Conservation (phyloP, 1,140 invertebrate genomes). For the Ostrea denselamellosa region DNA sequence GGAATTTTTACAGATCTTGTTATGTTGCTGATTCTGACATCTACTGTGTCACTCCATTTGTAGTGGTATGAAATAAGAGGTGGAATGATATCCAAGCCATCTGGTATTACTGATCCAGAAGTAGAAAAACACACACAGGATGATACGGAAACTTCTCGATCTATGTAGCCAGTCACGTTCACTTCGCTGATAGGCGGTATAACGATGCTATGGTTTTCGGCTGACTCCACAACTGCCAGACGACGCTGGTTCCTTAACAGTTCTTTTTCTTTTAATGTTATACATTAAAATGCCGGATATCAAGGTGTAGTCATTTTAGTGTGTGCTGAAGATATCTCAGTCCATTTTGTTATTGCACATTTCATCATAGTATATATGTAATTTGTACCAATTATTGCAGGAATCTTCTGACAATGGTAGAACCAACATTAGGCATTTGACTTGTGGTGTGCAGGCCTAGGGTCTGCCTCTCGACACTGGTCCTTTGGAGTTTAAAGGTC, state of each 20-base stretch:
- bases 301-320: constrained; percentile 40
- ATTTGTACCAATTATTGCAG: not conserved
- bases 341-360: not conserved
- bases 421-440: not conserved
- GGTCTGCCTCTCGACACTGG: not conserved
- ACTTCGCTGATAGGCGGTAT: constrained; percentile 29
- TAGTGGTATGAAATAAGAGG: not conserved
- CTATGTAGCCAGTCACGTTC: constrained; percentile 29
- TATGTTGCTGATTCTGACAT: not conserved
- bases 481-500: not conserved
- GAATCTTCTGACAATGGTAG: not conserved
- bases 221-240: constrained; percentile 45
- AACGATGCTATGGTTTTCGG: constrained; percentile 1
- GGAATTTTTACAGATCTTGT: not conserved
- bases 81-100: not conserved
- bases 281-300: constrained; percentile 40
- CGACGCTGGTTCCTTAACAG: constrained; percentile 38
- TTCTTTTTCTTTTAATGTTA: constrained; percentile 46
- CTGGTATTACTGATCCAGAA: not conserved
- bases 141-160: constrained; percentile 39
- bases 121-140: not conserved
- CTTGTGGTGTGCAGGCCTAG: not conserved
- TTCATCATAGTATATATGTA: not conserved
- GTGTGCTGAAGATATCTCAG: constrained; percentile 33
- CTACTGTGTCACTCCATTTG: not conserved